Conservation (phyloP, 2,113 vertebrate species). For the Coptodon rendalli region DNA sequence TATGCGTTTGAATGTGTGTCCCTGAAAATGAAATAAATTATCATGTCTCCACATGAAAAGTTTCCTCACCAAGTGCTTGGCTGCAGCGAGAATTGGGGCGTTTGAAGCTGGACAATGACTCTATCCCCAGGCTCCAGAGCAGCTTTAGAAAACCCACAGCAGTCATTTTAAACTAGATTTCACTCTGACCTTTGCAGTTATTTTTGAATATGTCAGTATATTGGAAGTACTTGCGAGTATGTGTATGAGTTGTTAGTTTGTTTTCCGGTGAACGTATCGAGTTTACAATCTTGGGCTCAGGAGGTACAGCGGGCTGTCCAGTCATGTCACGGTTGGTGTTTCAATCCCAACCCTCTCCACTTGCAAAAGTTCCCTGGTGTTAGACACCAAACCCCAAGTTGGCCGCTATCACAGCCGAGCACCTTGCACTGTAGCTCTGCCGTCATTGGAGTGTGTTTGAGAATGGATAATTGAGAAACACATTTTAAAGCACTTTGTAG, state of each 20-base stretch:
- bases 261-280: neutral
- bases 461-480: neutral
- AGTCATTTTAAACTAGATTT: neutral
- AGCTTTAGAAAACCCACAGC: neutral
- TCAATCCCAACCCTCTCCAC: neutral
- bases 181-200: neutral
- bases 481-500: neutral
- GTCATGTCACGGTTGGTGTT: neutral
- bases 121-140: neutral
- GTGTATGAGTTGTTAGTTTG: neutral
- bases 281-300: neutral
- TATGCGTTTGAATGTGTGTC: neutral
- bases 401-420: neutral
- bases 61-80: neutral
- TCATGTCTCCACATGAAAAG: neutral
- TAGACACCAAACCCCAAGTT: neutral
- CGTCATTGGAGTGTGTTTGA: neutral
- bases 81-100: neutral
- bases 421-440: neutral
- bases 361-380: neutral
- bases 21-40: neutral
- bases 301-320: neutral
- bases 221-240: neutral
- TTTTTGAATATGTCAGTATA: neutral
- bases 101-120: conserved; percentile 38